Conservation (phyloP, 2,888 invertebrate species). For the Ommatoiulus sabulosus region DNA sequence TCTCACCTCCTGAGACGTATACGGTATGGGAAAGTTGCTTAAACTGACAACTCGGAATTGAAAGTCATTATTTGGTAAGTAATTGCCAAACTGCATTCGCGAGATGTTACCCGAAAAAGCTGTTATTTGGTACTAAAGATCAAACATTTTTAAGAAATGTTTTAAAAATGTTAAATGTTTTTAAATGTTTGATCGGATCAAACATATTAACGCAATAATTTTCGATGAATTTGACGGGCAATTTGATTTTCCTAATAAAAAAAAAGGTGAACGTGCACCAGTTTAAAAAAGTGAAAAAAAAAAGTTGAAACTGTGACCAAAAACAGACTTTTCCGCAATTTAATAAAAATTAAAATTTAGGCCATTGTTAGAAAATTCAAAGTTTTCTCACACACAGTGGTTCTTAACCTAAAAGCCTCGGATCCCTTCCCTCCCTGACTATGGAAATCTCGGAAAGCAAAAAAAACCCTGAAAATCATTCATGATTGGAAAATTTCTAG, state of each 20-base stretch:
- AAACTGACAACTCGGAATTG: neutral
- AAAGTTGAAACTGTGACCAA: neutral
- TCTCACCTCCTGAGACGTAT: neutral
- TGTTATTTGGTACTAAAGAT: neutral
- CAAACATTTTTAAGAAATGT: neutral
- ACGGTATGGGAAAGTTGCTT: neutral
- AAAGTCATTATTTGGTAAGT: neutral
- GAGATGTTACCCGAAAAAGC: neutral
- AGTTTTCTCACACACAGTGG: too few relatives aligned
- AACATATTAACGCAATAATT: too few relatives aligned
- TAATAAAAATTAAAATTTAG: neutral
- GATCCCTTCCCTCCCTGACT: too few relatives aligned
- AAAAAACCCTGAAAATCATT: too few relatives aligned
- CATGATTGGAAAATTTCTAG: too few relatives aligned
- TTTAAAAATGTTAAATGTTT: too few relatives aligned
- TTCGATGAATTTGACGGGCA: too few relatives aligned
- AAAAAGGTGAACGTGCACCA: too few relatives aligned
- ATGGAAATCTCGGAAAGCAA: too few relatives aligned
- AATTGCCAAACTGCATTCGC: neutral
- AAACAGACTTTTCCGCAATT: neutral
- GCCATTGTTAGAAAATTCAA: neutral
- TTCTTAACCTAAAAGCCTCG: too few relatives aligned
- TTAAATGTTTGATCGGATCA: too few relatives aligned
- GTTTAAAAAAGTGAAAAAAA: constrained; percentile 28
- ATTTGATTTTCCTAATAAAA: too few relatives aligned